Evolutionary conservation across 2,113 vertebrate genomes (phyloP).

Genomic region (Felis catus): DNA sequence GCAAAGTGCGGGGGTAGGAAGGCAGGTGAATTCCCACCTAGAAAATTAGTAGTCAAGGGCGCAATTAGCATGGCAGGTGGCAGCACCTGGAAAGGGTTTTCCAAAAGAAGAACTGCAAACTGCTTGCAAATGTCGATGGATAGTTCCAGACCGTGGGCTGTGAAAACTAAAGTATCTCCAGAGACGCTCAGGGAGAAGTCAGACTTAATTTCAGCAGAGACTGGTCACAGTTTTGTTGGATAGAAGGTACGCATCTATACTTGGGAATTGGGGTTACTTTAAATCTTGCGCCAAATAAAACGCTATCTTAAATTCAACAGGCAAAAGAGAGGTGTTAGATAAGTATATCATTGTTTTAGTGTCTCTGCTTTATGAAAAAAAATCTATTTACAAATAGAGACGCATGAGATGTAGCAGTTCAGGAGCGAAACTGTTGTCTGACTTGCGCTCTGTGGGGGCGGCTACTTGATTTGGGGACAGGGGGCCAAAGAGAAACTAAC

Average conservation of each 20-base stretch:
- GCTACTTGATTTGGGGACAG: not conserved
- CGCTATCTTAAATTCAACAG: not conserved
- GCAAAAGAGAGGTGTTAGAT: not conserved
- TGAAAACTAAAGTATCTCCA: not conserved
- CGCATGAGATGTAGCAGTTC: not conserved
- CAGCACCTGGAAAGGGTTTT: not conserved
- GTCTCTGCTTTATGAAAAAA: not conserved
- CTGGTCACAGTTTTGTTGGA: not conserved
- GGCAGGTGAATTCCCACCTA: not conserved
- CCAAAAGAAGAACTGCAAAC: not conserved
- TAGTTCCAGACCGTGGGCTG: not conserved
- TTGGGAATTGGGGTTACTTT: not conserved
- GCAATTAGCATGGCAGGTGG: not conserved
- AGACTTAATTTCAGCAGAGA: not conserved
- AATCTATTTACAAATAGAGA: not conserved
- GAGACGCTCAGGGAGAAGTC: not conserved
- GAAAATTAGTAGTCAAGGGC: not conserved
- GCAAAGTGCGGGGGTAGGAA: not conserved
- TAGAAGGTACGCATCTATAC: not conserved
- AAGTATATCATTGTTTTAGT: not conserved
- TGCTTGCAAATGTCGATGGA: not conserved
- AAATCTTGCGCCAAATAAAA: not conserved
- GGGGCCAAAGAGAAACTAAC: not conserved
- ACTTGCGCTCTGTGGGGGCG: not conserved
- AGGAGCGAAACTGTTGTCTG: not conserved